Percentiles rank a stretch among this genome's conserved stretches.
Conservation (phyloP, 2,113 vertebrate genomes). For the Mesoclemmys tuberculata region DNA sequence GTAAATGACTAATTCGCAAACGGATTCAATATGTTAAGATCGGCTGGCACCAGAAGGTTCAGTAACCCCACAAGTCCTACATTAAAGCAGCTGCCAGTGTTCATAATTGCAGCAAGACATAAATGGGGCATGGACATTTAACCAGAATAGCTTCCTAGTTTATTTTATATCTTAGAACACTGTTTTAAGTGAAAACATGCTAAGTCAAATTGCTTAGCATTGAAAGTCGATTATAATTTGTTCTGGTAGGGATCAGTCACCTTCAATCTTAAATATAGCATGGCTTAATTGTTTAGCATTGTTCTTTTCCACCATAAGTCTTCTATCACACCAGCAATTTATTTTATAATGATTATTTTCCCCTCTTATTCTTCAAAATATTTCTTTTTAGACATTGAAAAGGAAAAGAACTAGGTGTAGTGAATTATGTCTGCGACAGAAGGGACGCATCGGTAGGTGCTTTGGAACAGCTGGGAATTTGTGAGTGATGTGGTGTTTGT, state of each 20-base stretch:
- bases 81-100: background rate
- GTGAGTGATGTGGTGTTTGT: background rate
- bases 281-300: background rate
- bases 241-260: background rate
- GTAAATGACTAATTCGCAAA: accelerated
- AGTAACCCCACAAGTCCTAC: background rate
- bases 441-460: background rate
- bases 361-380: background rate
- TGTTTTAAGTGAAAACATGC: background rate
- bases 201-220: conserved; percentile 2
- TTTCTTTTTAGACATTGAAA: conserved; percentile 11
- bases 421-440: conserved; percentile 22
- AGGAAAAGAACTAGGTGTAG: background rate
- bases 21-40: background rate
- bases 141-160: background rate
- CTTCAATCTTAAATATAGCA: background rate
- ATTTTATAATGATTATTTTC: background rate
- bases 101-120: background rate
- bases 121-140: background rate
- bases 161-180: background rate
- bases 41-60: background rate
- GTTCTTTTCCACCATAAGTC: background rate
- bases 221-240: background rate
- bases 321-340: background rate
- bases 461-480: background rate